phyloP scores from a whole-genome alignment of 2,888 invertebrate species.

The Biston betularia region DNA sequence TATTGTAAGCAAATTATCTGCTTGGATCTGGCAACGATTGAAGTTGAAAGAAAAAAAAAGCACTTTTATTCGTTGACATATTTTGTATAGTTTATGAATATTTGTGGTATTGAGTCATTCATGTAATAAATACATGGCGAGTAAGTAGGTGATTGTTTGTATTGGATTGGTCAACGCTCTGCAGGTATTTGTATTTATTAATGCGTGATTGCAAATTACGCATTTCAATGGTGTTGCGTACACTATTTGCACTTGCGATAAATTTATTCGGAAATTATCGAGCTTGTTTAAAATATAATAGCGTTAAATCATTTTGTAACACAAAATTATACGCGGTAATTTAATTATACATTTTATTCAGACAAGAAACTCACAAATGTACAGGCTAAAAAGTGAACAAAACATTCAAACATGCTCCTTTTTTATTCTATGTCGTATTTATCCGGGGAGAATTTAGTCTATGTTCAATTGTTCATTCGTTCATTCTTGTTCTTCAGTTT shows the following conservation, averaged over 20 bases:
- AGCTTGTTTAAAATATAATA: neutral
- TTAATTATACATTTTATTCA: neutral
- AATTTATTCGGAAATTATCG: slow-evolving; percentile 8
- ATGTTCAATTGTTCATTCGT: too few relatives aligned
- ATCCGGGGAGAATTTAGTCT: too few relatives aligned
- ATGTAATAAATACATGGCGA: slow-evolving; percentile 3
- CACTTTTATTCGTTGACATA: slow-evolving; percentile 49
- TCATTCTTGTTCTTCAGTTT: too few relatives aligned
- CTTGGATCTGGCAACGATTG: slow-evolving; percentile 75
- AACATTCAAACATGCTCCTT: too few relatives aligned
- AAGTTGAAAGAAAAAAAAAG: slow-evolving; percentile 53
- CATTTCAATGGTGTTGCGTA: slow-evolving; percentile 7
- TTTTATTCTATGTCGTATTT: too few relatives aligned
- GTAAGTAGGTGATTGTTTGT: slow-evolving; percentile 8
- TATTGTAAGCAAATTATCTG: slow-evolving; percentile 87
- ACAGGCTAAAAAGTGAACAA: too few relatives aligned
- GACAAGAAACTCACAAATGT: too few relatives aligned
- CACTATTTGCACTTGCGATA: slow-evolving; percentile 4
- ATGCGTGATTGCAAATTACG: slow-evolving; percentile 21
- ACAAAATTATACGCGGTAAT: neutral
- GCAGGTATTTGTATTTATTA: slow-evolving; percentile 7
- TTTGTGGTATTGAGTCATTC: slow-evolving; percentile 24
- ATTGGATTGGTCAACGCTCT: neutral
- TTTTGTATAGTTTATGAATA: slow-evolving; percentile 60
- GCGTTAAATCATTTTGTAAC: neutral